A percentile compares a stretch with the other conserved stretches of the same genome.
Evolutionary conservation across 2,888 invertebrate genomes (phyloP).

Genomic region (Arrhopalites spinosus): DNA sequence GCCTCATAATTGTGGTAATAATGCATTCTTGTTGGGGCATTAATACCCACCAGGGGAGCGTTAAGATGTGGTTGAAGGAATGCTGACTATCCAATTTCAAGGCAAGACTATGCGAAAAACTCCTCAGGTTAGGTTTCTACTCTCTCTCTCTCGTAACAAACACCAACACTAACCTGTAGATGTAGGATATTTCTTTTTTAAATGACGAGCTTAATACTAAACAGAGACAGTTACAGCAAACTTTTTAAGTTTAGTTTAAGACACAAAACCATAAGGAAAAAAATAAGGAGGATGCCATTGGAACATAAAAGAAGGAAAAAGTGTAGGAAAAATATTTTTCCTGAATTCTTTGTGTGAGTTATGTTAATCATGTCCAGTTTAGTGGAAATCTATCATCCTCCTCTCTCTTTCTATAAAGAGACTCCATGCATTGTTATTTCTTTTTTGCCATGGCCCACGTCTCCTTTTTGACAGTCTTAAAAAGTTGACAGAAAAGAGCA

Average conservation of each 20-base stretch:
- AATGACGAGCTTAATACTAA: neutral
- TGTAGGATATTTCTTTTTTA: neutral
- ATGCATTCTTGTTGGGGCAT: slow-evolving; percentile 41
- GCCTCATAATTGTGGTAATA: slow-evolving; percentile 42
- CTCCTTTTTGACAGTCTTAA: too few relatives aligned
- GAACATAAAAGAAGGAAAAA: neutral
- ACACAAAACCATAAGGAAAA: neutral
- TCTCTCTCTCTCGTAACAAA: neutral
- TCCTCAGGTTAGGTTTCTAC: neutral
- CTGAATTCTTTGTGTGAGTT: neutral
- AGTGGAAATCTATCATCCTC: neutral
- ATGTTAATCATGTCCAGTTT: neutral
- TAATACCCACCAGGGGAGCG: slow-evolving; percentile 43
- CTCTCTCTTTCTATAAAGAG: too few relatives aligned
- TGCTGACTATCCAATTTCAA: neutral
- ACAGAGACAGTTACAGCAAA: neutral
- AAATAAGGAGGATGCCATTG: neutral
- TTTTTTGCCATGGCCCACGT: too few relatives aligned
- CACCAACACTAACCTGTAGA: neutral
- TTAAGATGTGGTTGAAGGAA: neutral
- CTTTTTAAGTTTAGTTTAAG: neutral
- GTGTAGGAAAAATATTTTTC: too few relatives aligned
- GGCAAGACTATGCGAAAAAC: too few relatives aligned
- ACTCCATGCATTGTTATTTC: too few relatives aligned
- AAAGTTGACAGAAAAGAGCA: neutral